Evolutionary conservation across 1,140 invertebrate species (phyloP).

Genomic region (Penaeus indicus): DNA sequence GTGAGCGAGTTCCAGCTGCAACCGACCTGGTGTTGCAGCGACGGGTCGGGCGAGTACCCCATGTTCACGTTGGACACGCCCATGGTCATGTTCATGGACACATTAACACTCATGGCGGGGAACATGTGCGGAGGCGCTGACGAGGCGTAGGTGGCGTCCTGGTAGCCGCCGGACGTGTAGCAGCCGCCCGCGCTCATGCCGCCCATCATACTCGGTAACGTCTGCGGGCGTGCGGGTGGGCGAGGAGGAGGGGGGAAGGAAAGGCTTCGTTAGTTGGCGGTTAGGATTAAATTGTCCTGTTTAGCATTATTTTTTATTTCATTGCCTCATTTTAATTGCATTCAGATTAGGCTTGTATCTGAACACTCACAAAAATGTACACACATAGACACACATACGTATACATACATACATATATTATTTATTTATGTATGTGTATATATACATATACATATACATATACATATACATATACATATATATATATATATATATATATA

Average conservation of each 20-base stretch:
- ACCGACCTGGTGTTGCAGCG: constrained; percentile 72
- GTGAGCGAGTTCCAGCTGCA: neutral
- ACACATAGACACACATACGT: constrained; percentile 20
- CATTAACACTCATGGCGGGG: constrained; percentile 94
- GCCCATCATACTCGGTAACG: constrained; percentile 64
- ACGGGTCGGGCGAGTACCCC: constrained; percentile 76
- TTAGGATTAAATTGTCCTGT: neutral
- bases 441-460: constrained; percentile 8
- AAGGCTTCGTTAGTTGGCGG: neutral
- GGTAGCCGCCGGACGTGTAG: constrained; percentile 67
- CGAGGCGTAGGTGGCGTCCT: constrained; percentile 55
- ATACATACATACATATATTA: neutral
- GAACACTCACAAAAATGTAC: neutral
- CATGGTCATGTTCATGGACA: constrained; percentile 98
- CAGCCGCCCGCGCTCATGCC: constrained; percentile 67
- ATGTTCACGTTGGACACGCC: constrained; percentile 73
- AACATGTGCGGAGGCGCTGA: constrained; percentile 71
- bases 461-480: constrained; percentile 33
- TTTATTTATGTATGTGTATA: constrained; percentile 25
- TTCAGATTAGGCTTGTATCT: too few species aligned
- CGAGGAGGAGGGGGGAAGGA: neutral
- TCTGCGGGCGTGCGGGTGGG: constrained; percentile 20
- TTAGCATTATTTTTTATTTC: neutral
- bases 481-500: constrained; percentile 34
- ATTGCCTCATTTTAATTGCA: too few species aligned